Evolutionary conservation across 2,888 invertebrate species (phyloP).

Genomic region (Coenonympha arcania): DNA sequence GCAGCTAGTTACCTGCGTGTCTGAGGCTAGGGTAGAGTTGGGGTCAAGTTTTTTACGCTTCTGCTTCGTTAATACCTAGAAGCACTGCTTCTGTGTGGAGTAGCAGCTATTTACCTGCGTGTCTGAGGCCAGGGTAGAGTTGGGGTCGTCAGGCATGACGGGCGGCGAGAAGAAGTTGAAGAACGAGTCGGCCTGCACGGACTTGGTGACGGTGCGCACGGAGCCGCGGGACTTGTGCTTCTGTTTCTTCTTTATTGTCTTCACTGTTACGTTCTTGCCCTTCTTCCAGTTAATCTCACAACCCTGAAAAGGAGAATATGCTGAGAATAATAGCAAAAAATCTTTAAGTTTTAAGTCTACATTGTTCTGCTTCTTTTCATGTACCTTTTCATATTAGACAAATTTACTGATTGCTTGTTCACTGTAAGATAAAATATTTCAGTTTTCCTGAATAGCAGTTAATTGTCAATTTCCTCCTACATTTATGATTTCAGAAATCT

Average conservation of each 20-base stretch:
- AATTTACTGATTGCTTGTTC: too few species aligned
- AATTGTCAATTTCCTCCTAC: too few species aligned
- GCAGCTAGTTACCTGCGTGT: constrained; percentile 73
- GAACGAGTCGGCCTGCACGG: constrained; percentile 97
- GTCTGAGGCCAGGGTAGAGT: constrained; percentile 90
- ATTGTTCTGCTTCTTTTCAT: too few species aligned
- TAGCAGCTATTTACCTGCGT: constrained; percentile 72
- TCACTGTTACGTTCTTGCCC: constrained; percentile 96
- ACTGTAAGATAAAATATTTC: too few species aligned
- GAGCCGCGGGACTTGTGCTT: constrained; percentile 97
- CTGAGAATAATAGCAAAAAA: not conserved
- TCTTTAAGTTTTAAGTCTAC: too few species aligned
- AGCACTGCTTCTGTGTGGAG: not conserved
- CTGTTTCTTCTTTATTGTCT: constrained; percentile 97
- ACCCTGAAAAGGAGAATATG: constrained; percentile 69
- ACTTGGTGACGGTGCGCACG: constrained; percentile 94
- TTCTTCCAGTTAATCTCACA: constrained; percentile 98
- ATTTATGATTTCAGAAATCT: too few species aligned
- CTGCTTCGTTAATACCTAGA: too few species aligned
- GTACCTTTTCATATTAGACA: too few species aligned
- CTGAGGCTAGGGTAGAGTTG: too few species aligned
- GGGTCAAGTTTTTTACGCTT: too few species aligned
- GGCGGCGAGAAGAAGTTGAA: constrained; percentile 99
- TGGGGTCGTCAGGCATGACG: constrained; percentile 84
- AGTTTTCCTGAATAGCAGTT: too few species aligned